Percentiles rank a stretch among this genome's conserved stretches.
Evolutionary conservation across 1,140 invertebrate genomes (phyloP).

Genomic region (Zaprionus camerounensis): DNA sequence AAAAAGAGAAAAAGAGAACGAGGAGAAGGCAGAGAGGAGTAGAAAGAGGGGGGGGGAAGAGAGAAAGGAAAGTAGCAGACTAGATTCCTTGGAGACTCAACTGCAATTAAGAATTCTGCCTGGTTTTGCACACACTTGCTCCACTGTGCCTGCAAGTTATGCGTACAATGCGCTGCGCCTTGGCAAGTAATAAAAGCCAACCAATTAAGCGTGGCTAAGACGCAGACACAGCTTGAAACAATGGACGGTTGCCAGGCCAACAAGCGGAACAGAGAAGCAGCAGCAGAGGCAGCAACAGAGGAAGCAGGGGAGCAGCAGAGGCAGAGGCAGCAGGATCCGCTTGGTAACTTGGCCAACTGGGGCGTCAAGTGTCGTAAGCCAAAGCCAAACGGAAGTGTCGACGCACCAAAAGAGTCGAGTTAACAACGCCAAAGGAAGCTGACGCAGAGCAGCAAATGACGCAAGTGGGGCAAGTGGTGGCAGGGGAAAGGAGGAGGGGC

Average conservation of each 20-base stretch:
- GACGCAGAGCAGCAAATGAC: slow-evolving; percentile 36
- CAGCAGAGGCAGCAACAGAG: not conserved
- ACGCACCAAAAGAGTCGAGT: slow-evolving; percentile 52
- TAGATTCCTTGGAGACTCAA: not conserved
- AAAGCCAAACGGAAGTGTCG: slow-evolving; percentile 72
- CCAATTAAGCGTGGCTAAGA: slow-evolving; percentile 80
- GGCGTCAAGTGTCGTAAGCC: slow-evolving; percentile 77
- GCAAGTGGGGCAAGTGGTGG: slow-evolving; percentile 1
- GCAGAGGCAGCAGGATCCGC: not conserved
- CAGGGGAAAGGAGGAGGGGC: slow-evolving; percentile 17
- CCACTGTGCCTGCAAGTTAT: slow-evolving; percentile 66
- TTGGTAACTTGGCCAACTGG: slow-evolving; percentile 47
- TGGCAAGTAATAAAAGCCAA: slow-evolving; percentile 78
- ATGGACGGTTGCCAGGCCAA: slow-evolving; percentile 42
- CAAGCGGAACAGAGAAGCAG: not conserved
- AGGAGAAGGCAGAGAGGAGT: not conserved
- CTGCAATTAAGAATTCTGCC: not conserved
- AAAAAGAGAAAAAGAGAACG: not conserved
- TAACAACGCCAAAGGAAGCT: slow-evolving; percentile 47
- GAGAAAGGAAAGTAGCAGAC: not conserved
- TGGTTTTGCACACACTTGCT: not conserved
- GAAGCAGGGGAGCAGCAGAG: not conserved
- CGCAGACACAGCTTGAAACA: slow-evolving; percentile 62
- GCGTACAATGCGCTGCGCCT: slow-evolving; percentile 60
- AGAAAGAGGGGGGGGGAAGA: not conserved